phyloP scores from a whole-genome alignment of 2,113 vertebrate species.

The Pithys albifrons region DNA sequence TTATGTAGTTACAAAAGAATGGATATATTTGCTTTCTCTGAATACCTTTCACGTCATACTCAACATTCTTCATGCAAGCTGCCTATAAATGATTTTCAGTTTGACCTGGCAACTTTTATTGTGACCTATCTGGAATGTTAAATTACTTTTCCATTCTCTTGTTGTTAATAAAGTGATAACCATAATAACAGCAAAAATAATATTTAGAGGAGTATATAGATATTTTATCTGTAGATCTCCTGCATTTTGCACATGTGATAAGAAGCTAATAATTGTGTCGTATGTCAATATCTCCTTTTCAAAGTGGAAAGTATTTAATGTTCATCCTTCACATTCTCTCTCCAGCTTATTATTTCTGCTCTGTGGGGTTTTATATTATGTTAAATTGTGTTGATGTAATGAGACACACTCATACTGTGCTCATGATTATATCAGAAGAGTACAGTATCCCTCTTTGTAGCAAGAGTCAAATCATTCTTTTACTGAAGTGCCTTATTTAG shows the following conservation, averaged over 20 bases:
- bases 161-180: background rate
- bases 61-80: background rate
- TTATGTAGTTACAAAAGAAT: background rate
- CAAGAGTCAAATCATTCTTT: background rate
- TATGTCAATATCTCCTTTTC: background rate
- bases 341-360: slow-evolving; percentile 27
- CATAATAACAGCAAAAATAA: background rate
- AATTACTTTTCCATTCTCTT: background rate
- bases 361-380: background rate
- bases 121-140: background rate
- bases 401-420: slow-evolving; percentile 7
- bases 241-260: background rate
- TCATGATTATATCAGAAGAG: slow-evolving; percentile 20
- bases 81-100: background rate
- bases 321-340: background rate
- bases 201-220: background rate
- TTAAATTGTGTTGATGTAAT: slow-evolving; percentile 39
- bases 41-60: background rate
- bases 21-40: background rate
- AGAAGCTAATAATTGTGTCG: background rate
- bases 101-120: background rate
- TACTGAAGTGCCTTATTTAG: background rate
- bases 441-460: background rate
- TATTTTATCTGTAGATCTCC: background rate
- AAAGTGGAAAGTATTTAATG: slow-evolving; percentile 9